Conservation (phyloP, 2,113 vertebrate species). For the Gavialis gangeticus region DNA sequence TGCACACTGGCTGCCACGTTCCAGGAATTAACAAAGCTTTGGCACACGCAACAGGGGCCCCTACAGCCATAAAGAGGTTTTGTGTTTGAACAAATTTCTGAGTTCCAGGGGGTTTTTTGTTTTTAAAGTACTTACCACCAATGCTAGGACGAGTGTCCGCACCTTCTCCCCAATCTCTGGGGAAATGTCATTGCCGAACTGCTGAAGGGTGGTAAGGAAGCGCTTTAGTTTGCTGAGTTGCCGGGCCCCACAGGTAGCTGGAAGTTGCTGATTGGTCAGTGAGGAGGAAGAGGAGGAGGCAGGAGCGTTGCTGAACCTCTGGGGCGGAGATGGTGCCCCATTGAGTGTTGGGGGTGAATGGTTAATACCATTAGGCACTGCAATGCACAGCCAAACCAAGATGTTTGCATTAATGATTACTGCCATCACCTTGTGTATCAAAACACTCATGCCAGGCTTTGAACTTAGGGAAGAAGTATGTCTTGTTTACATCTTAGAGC, state of each 20-base stretch:
- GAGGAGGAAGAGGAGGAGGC: slow-evolving; percentile 97
- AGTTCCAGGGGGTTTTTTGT: background rate
- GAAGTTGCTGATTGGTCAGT: slow-evolving; percentile 96
- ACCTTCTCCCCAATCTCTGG: slow-evolving; percentile 98
- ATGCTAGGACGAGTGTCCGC: slow-evolving; percentile 92
- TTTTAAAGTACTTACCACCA: slow-evolving; percentile 86
- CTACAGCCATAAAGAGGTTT: background rate
- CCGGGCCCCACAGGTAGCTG: slow-evolving; percentile 95
- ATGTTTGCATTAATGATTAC: fast-evolving
- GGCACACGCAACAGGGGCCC: background rate
- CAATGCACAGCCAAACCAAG: slow-evolving; percentile 19
- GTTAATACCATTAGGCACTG: slow-evolving; percentile 96
- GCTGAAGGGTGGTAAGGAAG: slow-evolving; percentile 97
- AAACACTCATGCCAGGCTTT: background rate
- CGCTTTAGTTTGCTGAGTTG: slow-evolving; percentile 99
- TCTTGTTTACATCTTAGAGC: background rate
- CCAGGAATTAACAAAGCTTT: fast-evolving
- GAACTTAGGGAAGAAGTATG: background rate
- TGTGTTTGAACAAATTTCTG: background rate
- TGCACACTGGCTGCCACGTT: fast-evolving
- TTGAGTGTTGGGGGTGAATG: slow-evolving; percentile 96
- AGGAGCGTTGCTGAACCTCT: slow-evolving; percentile 95
- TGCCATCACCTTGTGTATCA: background rate
- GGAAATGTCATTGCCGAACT: slow-evolving; percentile 98
- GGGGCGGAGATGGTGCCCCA: slow-evolving; percentile 94